A percentile compares a stretch with the other conserved stretches of the same genome.
phyloP scores from a whole-genome alignment of 2,797 vertebrate species.

The Coilia nasus region DNA sequence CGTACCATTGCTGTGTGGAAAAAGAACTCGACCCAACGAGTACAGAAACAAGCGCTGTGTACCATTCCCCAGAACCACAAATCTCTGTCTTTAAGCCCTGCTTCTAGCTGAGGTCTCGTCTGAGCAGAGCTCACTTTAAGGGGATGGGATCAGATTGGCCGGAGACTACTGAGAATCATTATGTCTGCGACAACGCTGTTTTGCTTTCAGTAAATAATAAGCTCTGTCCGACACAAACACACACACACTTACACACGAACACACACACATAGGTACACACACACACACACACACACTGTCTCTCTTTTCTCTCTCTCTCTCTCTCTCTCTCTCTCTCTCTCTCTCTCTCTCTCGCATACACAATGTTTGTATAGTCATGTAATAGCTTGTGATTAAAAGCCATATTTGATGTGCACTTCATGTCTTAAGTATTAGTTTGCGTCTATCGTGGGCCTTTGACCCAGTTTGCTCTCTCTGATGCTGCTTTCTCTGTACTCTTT shows the following conservation, averaged over 20 bases:
- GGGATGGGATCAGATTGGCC: not conserved
- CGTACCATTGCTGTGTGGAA: not conserved
- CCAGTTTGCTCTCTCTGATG: not conserved
- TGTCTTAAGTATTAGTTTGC: not conserved
- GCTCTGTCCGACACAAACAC: not conserved
- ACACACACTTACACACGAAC: no score
- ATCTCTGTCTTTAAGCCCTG: no score
- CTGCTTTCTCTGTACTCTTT: no score
- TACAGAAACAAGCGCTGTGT: no score
- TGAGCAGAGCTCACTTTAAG: not conserved
- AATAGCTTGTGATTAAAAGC: not conserved
- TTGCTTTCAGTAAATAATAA: not conserved
- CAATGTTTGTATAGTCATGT: not conserved
- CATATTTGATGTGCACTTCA: not conserved
- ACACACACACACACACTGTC: no score
- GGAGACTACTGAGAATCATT: not conserved
- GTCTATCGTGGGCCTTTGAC: not conserved
- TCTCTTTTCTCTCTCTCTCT: no score
- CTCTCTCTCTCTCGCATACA: no score
- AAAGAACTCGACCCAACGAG: not conserved
- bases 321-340: no score
- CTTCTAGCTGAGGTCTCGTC: no score
- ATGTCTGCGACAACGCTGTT: not conserved
- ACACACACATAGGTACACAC: no score
- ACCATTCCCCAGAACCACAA: not conserved